Evolutionary conservation across 2,113 vertebrate species (phyloP), one percentile per base, ranked within the genome.

Genomic region (Mormyrus iriodes): DNA sequence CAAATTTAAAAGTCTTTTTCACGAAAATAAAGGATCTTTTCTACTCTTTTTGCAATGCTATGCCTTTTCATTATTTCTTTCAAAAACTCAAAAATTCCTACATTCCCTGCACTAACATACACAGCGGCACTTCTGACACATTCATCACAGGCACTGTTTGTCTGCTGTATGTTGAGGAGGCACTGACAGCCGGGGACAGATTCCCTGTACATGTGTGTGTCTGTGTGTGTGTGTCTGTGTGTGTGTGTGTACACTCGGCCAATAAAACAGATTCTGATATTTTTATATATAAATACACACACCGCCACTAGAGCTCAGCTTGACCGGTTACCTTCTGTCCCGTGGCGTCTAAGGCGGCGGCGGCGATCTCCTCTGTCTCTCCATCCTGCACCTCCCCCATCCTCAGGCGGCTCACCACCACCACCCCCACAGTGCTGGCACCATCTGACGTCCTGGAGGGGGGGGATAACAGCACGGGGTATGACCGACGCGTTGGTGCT

Each of bases 331-430:
- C 97, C 96, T 97, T 97, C 94, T 96, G 96, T 93, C 94, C 95
- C 89, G 27, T 4, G 61, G 61, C 10, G n/a, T 96, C 95, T 83
- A n/a, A n/a, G n/a, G 90, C 61, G 44, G 98, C 97, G 90, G 96
- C 93, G 44, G 96, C 93, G 91, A 97, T 95, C 92, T 97, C 96
- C 91, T 97, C 97, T 0, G 96, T 89, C 88, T 97, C 96, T 0
- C 94, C 97, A 90, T 97, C 97, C 91, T 98, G 97, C 55, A 96
- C 97, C 94, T 99, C 97, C 85, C 97, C 97, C 98, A 99, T 99
- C 95, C 96, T 98, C 95, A 99, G 91, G 82, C 96, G 95, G 91
- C 94, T 97, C 93, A 99, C 96, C 95, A 99, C 96, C 95, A 99
- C 96, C 82, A 95, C 96, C 90, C 98, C 97, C 85, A 97, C 96